Base-by-base conservation (phyloP, 2,888 invertebrate genomes). In the Amphipoea lucens region DNA sequence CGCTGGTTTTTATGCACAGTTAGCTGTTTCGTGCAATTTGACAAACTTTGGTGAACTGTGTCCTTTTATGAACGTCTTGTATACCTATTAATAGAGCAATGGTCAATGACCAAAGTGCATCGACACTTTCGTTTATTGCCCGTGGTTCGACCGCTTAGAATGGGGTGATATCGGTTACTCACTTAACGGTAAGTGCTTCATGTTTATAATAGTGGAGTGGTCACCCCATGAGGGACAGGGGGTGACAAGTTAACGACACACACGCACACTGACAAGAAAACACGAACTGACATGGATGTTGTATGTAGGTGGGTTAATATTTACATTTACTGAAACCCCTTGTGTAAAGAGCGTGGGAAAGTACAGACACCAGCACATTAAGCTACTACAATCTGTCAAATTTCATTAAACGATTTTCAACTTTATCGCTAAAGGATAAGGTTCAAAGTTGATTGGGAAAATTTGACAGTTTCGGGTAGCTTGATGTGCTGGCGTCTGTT, bases 171-270 rank as follows among this genome's bases (percentile, higher is more conserved):
- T 85, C 79, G 45, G 65, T 75, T 84, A 76, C 9, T 40, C 79
- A 77, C 85, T 83, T 79, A 70, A 17, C 40, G 23, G 14, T 62
- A 78, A 78, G 87, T 87, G 87, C 68, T 67, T 68, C 60, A 76
- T 87, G 84, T 84, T 83, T 85, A 78, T 79, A 77, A 77, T 75
- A 85, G 83, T 54, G 12, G 12, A 85, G 82, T 76, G 83, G 79
- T 60, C 86, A 82, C 62, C 70, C 54, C n/a, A 17, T 36, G 29
- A 36, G 20, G 63, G 66, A 62, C 36, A 40, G 66, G 23, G 85
- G 69, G 66, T 78, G 68, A 67, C 70, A 23, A 78, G 62, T 69
- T 69, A 72, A 62, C 29, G 42, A 75, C 42, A 63, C 20, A 14
- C 17, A 54, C 63, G n/a, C 42, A 51, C 23, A 66, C 11, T 62